Evolutionary conservation across 2,888 invertebrate species (phyloP).

Genomic region (Erynnis tages): DNA sequence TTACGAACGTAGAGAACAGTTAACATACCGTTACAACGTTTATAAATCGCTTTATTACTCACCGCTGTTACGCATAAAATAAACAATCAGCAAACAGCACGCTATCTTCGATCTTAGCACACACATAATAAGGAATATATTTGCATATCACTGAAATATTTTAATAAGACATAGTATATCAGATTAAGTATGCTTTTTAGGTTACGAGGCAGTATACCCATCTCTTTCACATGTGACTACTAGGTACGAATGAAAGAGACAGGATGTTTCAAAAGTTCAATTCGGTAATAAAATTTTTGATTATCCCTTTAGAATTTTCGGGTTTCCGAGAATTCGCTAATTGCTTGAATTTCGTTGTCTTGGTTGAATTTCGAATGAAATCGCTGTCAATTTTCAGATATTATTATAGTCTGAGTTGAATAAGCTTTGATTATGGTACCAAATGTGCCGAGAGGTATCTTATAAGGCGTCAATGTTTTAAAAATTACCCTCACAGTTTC

Average conservation of each 20-base stretch:
- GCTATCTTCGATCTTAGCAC: neutral
- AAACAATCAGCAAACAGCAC: conserved; percentile 1
- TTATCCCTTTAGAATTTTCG: conserved; percentile 4
- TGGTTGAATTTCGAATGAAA: conserved; percentile 5
- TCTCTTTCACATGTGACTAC: neutral
- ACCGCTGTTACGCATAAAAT: conserved; percentile 15
- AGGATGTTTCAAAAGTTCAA: neutral
- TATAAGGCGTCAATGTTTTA: conserved; percentile 10
- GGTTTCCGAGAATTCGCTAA: conserved; percentile 25
- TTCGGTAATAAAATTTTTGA: conserved; percentile 14
- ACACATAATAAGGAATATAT: conserved; percentile 6
- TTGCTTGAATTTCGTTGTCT: conserved; percentile 19
- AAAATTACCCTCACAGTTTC: too few species aligned
- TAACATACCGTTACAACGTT: conserved; percentile 49
- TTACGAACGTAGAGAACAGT: conserved; percentile 15
- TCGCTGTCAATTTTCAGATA: conserved; percentile 20
- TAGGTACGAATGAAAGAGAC: neutral
- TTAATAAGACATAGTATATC: conserved; percentile 11
- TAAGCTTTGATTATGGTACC: conserved; percentile 13
- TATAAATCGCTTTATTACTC: conserved; percentile 56
- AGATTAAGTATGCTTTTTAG: neutral
- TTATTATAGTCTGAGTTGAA: conserved; percentile 5
- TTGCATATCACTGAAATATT: conserved; percentile 7
- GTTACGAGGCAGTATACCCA: conserved; percentile 1
- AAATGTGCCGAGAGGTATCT: conserved; percentile 1